Evolutionary conservation across 2,113 vertebrate genomes (phyloP).

Genomic region (Zapus hudsonius): DNA sequence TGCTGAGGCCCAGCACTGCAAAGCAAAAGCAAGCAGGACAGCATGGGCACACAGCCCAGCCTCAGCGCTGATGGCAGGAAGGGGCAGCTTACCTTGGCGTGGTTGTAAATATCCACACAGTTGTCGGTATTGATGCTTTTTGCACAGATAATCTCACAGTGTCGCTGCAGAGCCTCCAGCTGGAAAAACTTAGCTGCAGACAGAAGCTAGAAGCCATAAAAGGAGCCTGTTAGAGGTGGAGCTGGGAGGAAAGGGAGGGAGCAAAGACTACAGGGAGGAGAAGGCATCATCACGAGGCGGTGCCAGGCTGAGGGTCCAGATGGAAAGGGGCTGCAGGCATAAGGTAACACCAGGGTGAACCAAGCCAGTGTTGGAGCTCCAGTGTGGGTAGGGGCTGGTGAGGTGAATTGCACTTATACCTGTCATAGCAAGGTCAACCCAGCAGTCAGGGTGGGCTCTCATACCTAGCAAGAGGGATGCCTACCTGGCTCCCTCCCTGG

Average conservation of each 20-base stretch:
- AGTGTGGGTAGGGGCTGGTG: rapidly evolving
- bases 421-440: not conserved
- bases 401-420: not conserved
- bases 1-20: not conserved
- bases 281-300: not conserved
- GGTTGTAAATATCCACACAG: constrained; percentile 98
- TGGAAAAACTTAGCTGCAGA: constrained; percentile 99
- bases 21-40: not conserved
- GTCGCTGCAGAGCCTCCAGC: constrained; percentile 96
- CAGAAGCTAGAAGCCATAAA: constrained; percentile 88
- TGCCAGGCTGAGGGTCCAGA: not conserved
- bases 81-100: constrained; percentile 92
- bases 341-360: not conserved
- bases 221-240: constrained; percentile 55
- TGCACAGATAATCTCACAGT: constrained; percentile 98
- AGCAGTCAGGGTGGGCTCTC: not conserved
- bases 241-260: too few relatives aligned
- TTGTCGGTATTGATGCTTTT: constrained; percentile 98
- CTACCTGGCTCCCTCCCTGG: not conserved
- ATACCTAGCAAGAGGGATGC: not conserved
- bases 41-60: not conserved
- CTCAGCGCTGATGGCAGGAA: not conserved
- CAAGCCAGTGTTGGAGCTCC: not conserved
- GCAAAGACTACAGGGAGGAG: rapidly evolving
- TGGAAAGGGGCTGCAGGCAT: not conserved